Evolutionary conservation across 2,113 vertebrate genomes (phyloP), one percentile per base, ranked within the genome.

Genomic region (Phrynosoma blainvillii): DNA sequence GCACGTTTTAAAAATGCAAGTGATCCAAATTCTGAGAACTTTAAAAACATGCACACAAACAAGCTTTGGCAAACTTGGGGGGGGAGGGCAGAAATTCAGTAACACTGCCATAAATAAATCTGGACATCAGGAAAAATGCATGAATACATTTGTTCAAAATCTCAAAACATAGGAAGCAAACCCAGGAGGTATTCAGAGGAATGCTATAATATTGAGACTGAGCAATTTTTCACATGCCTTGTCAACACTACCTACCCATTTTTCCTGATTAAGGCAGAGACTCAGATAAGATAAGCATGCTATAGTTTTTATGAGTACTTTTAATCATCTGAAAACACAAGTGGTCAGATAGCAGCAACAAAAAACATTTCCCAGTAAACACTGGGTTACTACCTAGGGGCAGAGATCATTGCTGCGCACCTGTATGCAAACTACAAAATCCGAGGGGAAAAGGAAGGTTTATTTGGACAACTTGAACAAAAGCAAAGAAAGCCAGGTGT

Each of bases 281-380:
- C 73, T 0, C 23, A 65, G 91, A 89, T 92, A 92, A 93, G 93
- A 73, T 4, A 82, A 90, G 71, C 85, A 12, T 59, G 71, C 56
- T 74, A 0, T 0, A 80, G 77, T 70, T 79, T 77, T 84, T 0
- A 12, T 56, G 87, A 90, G 84, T 6, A 0, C 30, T 82, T 94
- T 83, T 47, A 87, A 93, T 87, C 82, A 85, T 92, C 88, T 90
- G 79, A 90, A 88, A 76, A 83, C 80, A 77, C 87, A 78, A 68
- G 74, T 56, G 62, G 87, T 1, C 71, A 92, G 89, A 86, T 80
- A 90, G 90, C 27, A 86, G 77, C 7, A 25, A 77, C 52, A 77
- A 82, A 87, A 81, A 89, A 87, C 30, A 82, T 76, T 93, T 88
- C 90, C 92, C 88, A 91, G 92, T 91, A 89, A 84, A 13, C 88